Percentiles rank a stretch among this genome's conserved stretches.
These are phyloP conservation scores for Taxidea taxus DNA, from an alignment of 2,113 vertebrate species.

Conservation along the genomic window DNA sequence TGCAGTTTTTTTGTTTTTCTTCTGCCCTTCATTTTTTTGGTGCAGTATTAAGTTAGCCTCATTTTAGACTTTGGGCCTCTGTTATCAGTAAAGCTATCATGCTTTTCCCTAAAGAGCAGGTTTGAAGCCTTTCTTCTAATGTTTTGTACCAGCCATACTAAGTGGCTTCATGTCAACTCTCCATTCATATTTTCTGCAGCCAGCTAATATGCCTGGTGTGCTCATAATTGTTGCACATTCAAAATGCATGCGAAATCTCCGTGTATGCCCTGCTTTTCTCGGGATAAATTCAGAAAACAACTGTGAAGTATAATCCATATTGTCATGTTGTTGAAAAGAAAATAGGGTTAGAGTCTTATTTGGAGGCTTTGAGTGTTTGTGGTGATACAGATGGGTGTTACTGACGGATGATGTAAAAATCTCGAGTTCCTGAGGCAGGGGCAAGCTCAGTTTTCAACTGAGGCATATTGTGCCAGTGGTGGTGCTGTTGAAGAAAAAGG, in stretches of 20 bases:
- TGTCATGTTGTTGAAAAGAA: not conserved
- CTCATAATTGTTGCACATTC: not conserved
- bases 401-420: not conserved
- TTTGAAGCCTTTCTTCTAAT: not conserved
- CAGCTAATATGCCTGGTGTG: rapidly evolving
- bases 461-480: rapidly evolving
- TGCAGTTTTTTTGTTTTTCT: not conserved
- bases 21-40: not conserved
- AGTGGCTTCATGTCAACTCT: not conserved
- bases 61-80: not conserved
- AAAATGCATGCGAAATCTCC: not conserved
- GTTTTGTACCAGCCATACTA: rapidly evolving
- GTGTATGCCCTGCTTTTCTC: not conserved
- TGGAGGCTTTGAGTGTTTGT: not conserved
- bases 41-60: not conserved
- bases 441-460: rapidly evolving
- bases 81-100: not conserved
- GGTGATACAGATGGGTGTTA: not conserved
- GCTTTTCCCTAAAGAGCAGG: not conserved
- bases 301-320: not conserved
- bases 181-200: not conserved
- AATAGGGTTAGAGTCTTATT: not conserved
- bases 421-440: not conserved
- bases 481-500: not conserved
- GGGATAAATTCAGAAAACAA: not conserved